Evolutionary conservation across 2,888 invertebrate species (phyloP).

Genomic region (Brenthis hecate): DNA sequence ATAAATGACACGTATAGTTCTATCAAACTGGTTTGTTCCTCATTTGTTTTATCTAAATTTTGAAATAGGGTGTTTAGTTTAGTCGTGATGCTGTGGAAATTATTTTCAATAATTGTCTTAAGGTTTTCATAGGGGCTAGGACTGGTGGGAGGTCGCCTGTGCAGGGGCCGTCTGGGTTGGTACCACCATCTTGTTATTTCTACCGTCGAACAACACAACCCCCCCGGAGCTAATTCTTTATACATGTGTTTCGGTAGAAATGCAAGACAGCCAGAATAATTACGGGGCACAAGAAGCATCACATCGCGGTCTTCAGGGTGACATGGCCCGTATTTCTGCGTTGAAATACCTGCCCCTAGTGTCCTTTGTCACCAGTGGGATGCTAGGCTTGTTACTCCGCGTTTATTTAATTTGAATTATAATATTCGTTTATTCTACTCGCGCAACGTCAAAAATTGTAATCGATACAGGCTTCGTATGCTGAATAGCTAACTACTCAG

Average conservation of each 20-base stretch:
- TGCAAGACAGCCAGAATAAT: slow-evolving; percentile 9
- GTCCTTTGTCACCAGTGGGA: background rate
- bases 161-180: slow-evolving; percentile 6
- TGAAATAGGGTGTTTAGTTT: background rate
- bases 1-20: slow-evolving; percentile 5
- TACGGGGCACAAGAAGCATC: slow-evolving; percentile 7
- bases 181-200: slow-evolving; percentile 13
- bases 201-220: background rate
- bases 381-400: background rate
- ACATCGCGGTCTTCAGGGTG: background rate
- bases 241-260: slow-evolving; percentile 11
- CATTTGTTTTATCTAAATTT: background rate
- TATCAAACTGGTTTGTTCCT: background rate
- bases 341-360: background rate
- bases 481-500: no score
- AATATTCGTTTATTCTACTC: background rate
- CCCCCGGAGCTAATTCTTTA: background rate
- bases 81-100: no score
- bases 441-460: background rate
- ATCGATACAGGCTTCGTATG: no score
- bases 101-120: background rate
- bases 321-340: slow-evolving; percentile 1
- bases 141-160: slow-evolving; percentile 10
- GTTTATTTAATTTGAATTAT: slow-evolving; percentile 1
- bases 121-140: background rate